Percentiles rank a stretch among this genome's conserved stretches.
phyloP scores from a whole-genome alignment of 2,888 invertebrate species.

The Diaphora mendica region DNA sequence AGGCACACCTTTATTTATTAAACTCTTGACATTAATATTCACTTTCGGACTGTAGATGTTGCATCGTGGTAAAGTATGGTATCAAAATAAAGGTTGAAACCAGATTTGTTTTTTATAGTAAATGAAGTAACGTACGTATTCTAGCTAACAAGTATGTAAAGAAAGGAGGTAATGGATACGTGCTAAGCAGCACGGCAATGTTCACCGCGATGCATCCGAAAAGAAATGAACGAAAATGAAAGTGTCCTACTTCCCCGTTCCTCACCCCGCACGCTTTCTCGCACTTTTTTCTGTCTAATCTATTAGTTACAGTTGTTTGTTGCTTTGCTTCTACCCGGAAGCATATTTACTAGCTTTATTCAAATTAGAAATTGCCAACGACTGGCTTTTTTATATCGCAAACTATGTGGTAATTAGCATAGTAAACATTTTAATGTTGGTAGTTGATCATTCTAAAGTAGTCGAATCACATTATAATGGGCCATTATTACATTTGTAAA shows the following conservation, averaged over 20 bases:
- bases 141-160: conserved; percentile 68
- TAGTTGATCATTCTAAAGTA: conserved; percentile 5
- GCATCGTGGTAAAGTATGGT: background rate
- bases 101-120: conserved; percentile 8
- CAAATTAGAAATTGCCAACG: conserved; percentile 38
- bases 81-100: background rate
- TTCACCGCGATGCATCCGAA: conserved; percentile 80
- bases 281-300: conserved; percentile 78
- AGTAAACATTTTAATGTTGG: conserved; percentile 12
- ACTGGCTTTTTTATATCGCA: conserved; percentile 26
- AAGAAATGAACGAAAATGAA: conserved; percentile 86
- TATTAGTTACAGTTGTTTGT: conserved; percentile 74
- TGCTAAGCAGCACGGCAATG: conserved; percentile 77
- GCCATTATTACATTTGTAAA: background rate
- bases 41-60: background rate
- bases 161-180: conserved; percentile 78
- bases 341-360: conserved; percentile 51
- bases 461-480: conserved; percentile 15
- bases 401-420: conserved; percentile 24
- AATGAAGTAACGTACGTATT: conserved; percentile 50
- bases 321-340: conserved; percentile 64
- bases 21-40: conserved; percentile 5
- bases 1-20: conserved; percentile 24
- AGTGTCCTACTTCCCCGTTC: conserved; percentile 80
- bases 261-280: conserved; percentile 74